Base-by-base conservation (phyloP, 2,797 vertebrate species). In the Enteromius paludinosus region DNA sequence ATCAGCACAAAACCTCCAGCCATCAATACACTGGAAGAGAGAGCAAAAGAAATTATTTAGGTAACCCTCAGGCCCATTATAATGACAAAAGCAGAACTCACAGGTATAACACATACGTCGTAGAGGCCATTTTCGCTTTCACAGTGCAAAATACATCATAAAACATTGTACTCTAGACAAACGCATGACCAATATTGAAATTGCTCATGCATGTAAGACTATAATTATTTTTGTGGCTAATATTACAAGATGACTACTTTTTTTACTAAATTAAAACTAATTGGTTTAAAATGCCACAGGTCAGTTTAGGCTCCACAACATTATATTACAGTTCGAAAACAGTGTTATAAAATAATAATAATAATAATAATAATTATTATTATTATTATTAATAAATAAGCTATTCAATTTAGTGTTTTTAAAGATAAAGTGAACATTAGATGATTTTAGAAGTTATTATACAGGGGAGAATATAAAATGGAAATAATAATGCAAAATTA, bases 1-100 rank as follows among this genome's bases (percentile, higher is more conserved):
- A 81, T 81, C 28, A 49, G 65, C 47, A 52, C 59, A 23, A 20
- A 83, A 78, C 66, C 45, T 68, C 30, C 38, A 72, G 41, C 17
- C 78, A 69, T 76, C 71, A 47, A 45, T 75, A 47, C 4, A 47
- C 7, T 23, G 33, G 56, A 64, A 62, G 56, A 47, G 59, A 49
- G 41, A 49, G 73, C 43, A 10, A 49, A 30, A 4, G 45, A 71
- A 71, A 70, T 61, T 7, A 28, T 62, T 62, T 62, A 28, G 15
- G 56, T 62, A 62, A 41, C 35, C 73, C 35, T 61, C n/a, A 25
- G 23, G 35, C 23, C 5, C 17, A 41, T 76, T 62, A 28, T 76
- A 28, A 62, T 30, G 35, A 45, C 38, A 62, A 62, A 45, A 25
- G 12, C 15, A 38, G 11, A 41, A 18, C 35, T 56, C 52, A 56